These are phyloP conservation scores for Apamea monoglypha DNA, from an alignment of 2,888 invertebrate species.

Conservation along the genomic window DNA sequence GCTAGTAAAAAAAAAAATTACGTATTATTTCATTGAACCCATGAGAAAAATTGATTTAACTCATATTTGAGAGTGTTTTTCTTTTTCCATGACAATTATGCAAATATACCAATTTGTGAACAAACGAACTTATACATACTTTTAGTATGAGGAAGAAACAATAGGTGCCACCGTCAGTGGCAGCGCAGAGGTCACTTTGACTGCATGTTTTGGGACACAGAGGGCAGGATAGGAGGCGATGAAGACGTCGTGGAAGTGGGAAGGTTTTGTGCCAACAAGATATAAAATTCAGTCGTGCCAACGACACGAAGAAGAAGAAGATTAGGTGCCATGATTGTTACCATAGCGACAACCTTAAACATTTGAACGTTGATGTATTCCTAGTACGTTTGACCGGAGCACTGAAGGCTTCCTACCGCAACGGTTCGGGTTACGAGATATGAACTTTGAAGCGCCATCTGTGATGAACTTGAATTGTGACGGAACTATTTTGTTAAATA, in stretches of 20 bases:
- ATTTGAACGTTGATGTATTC: conserved; percentile 12
- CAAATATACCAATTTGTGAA: neutral
- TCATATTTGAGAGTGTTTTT: neutral
- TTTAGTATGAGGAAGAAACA: neutral
- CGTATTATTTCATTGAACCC: no score
- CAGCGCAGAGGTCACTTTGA: no score
- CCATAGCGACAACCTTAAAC: neutral
- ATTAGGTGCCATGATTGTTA: neutral
- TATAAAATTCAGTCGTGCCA: no score
- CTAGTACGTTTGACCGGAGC: conserved; percentile 50
- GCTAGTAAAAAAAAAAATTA: no score
- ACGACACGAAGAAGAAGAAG: no score
- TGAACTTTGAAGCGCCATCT: conserved; percentile 20
- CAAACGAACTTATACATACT: neutral
- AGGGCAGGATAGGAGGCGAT: no score
- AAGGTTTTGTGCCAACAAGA: no score
- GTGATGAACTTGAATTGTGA: conserved; percentile 6
- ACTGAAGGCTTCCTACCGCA: conserved; percentile 15
- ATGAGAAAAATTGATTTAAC: no score
- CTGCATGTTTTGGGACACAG: no score
- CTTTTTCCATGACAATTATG: neutral
- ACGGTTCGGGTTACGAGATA: neutral
- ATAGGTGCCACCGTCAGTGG: no score
- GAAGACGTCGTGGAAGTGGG: no score
- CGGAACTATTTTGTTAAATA: neutral